Base-by-base conservation (phyloP, 1,140 invertebrate species). In the Hermatobates lingyangjiaoensis region DNA sequence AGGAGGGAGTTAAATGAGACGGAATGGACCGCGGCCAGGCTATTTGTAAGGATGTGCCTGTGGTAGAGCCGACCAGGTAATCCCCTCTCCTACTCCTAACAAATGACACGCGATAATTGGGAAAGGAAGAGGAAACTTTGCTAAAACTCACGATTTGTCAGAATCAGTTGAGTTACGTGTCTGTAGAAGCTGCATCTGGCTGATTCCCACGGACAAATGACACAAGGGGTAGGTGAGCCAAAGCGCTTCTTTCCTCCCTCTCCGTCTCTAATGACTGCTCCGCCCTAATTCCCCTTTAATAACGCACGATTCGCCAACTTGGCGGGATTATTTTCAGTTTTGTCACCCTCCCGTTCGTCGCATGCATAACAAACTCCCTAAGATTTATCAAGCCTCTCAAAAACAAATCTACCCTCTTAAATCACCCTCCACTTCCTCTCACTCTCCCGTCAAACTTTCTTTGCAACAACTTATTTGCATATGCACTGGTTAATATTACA, bases 21-120 rank as follows among this genome's bases (percentile, higher is more conserved):
- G n/a, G n/a, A n/a, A n/a, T n/a, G n/a, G n/a, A n/a, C n/a, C n/a
- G n/a, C n/a, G 18, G 39, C 14, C 5, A 20, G 39, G 21, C 39
- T 18, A 42, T 42, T 42, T 42, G 39, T 42, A 42, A 42, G 18
- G 39, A 42, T 42, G 39, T 42, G 39, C 21, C 14, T 12, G 18
- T 10, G 39, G 39, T 18, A 20, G 18, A 20, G 21, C 14, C 5
- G 14, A 10, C 5, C 39, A 42, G 39, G 39, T 42, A 42, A 42
- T 42, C 39, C 39, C 18, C n/a, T n/a, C n/a, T n/a, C n/a, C n/a
- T n/a, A n/a, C n/a, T 7, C 14, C 14, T 42, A 42, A 42, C 39
- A 42, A 42, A 42, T 42, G 39, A 42, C 21, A 18, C 30, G 39
- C 39, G 39, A 42, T 42, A 42, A 42, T 42, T 42, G 39, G 39